A percentile compares a stretch with the other conserved stretches of the same genome.
Conservation (phyloP, 2,888 invertebrate species). For the Archips crataeganus region DNA sequence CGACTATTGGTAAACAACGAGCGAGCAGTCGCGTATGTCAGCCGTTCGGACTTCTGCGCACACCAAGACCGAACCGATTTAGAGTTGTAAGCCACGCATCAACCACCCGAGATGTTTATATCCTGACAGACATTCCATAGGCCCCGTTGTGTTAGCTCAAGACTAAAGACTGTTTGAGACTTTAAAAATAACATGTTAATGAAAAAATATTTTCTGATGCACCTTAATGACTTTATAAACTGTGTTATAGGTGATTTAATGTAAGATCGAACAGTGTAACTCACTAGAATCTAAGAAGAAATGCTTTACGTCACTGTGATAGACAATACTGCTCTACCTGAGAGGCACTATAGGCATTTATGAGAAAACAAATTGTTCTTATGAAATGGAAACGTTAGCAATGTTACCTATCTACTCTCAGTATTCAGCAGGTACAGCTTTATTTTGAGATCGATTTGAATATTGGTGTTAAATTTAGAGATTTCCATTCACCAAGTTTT, state of each 20-base stretch:
- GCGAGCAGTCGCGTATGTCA: conserved; percentile 72
- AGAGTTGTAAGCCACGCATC: conserved; percentile 43
- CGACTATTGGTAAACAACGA: conserved; percentile 78
- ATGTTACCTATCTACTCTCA: conserved; percentile 56
- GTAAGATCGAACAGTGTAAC: conserved; percentile 81
- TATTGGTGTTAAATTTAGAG: background rate
- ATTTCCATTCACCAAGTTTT: background rate
- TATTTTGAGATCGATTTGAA: conserved; percentile 49
- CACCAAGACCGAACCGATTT: conserved; percentile 54
- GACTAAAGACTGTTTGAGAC: conserved; percentile 82
- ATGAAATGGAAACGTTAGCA: conserved; percentile 62
- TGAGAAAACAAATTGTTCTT: conserved; percentile 55
- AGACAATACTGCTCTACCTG: conserved; percentile 79
- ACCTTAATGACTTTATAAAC: conserved; percentile 80
- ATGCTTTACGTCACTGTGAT: conserved; percentile 85
- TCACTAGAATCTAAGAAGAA: conserved; percentile 85
- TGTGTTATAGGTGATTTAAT: conserved; percentile 82
- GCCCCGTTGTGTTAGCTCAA: conserved; percentile 81
- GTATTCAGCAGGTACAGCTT: conserved; percentile 59
- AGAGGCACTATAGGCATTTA: conserved; percentile 76
- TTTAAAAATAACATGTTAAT: conserved; percentile 73
- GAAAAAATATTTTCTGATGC: conserved; percentile 80
- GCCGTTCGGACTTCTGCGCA: conserved; percentile 82
- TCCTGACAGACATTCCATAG: conserved; percentile 78
- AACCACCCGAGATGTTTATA: conserved; percentile 53